phyloP scores from a whole-genome alignment of 2,113 vertebrate species.

The Eira barbara region DNA sequence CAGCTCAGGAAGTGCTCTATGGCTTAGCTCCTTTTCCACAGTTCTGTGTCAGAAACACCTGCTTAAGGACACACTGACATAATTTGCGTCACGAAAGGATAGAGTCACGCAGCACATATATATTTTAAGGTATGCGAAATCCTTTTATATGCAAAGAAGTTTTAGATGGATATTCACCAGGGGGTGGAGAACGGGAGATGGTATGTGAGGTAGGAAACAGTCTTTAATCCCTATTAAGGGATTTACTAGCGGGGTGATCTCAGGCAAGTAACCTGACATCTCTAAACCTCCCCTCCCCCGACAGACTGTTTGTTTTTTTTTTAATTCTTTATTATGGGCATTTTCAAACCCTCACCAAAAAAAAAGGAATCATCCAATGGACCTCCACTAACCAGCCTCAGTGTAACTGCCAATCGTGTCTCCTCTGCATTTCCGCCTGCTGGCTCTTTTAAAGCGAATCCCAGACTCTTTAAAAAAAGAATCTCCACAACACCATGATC shows the following conservation, averaged over 20 bases:
- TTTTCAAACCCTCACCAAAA: neutral
- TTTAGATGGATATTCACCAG: neutral
- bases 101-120: neutral
- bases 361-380: neutral
- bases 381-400: neutral
- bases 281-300: neutral
- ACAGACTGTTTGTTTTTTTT: neutral
- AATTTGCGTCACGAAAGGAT: neutral
- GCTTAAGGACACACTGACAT: neutral
- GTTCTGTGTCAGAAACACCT: neutral
- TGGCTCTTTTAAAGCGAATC: neutral
- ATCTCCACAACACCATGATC: neutral
- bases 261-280: neutral
- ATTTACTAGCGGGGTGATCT: neutral
- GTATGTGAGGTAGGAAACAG: neutral
- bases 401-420: neutral
- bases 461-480: neutral
- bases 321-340: neutral
- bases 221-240: neutral
- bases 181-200: neutral
- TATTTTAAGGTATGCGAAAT: neutral
- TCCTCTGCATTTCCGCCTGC: neutral
- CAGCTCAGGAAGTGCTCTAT: accelerated
- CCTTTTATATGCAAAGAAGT: neutral
- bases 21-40: neutral